Evolutionary conservation across 2,113 vertebrate genomes (phyloP).

Genomic region (Anser cygnoides): DNA sequence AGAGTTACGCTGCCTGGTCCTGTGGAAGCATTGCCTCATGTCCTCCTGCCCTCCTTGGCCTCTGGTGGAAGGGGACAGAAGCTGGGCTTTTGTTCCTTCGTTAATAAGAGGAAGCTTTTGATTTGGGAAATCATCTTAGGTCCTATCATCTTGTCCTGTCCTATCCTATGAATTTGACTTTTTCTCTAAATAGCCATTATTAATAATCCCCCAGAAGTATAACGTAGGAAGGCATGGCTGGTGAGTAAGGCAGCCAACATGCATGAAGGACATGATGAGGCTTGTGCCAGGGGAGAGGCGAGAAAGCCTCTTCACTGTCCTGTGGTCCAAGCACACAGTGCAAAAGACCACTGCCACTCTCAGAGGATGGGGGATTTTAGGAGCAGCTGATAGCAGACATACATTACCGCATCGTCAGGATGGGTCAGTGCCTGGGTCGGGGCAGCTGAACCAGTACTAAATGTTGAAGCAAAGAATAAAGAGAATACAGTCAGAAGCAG

Average conservation of each 20-base stretch:
- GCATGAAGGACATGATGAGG: neutral
- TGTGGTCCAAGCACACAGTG: neutral
- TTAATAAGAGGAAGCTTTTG: neutral
- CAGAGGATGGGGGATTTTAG: neutral
- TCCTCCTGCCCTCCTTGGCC: neutral
- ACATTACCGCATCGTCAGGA: neutral
- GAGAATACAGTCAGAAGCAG: neutral
- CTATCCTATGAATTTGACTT: neutral
- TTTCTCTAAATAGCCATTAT: neutral
- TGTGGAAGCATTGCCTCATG: neutral
- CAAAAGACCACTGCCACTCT: neutral
- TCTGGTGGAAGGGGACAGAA: neutral
- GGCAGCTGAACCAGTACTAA: neutral
- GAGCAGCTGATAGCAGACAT: neutral
- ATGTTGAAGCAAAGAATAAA: neutral
- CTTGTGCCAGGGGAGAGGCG: neutral
- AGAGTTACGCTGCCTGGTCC: neutral
- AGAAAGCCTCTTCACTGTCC: neutral
- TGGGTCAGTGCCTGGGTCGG: neutral
- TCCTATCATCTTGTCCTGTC: neutral
- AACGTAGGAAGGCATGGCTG: neutral
- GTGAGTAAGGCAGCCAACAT: conserved; percentile 9
- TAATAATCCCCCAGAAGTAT: neutral
- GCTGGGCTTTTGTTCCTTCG: neutral
- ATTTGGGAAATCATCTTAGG: neutral